These are phyloP conservation scores for Pteronotus mesoamericanus DNA, from an alignment of 2,797 vertebrate genomes.

Conservation along the genomic window DNA sequence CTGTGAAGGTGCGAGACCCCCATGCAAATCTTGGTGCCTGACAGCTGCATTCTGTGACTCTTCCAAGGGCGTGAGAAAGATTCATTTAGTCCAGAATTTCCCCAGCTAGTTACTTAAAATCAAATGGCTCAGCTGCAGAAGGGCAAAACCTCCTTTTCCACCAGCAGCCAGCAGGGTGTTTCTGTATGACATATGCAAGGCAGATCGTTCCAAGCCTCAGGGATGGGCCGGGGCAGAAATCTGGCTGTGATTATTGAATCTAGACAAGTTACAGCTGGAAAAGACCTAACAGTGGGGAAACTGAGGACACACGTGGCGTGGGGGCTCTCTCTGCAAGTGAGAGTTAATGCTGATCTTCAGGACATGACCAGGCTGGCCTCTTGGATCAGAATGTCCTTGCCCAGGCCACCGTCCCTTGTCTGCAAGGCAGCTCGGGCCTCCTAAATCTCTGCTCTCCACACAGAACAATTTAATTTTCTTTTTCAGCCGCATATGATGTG, in stretches of 20 bases:
- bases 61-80: constrained; percentile 52
- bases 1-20: constrained; percentile 33
- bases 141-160: not conserved
- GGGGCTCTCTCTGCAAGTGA: not conserved
- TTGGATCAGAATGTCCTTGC: not conserved
- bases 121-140: not conserved
- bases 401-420: not conserved
- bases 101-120: constrained; percentile 60
- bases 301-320: fast-evolving
- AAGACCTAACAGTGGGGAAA: not conserved
- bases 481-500: not conserved
- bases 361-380: not conserved
- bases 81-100: constrained; percentile 64
- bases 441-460: not conserved
- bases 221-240: not conserved
- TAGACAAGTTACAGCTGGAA: not conserved
- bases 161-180: not conserved
- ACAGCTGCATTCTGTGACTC: constrained; percentile 55
- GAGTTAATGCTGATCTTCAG: not conserved
- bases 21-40: constrained; percentile 16
- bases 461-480: not conserved
- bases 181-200: not conserved
- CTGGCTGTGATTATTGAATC: not conserved
- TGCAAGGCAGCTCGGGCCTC: not conserved
- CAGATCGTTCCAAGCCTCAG: not conserved